Evolutionary conservation across 1,140 invertebrate genomes (phyloP), one percentile per base, ranked within the genome.

Genomic region (Mesaphorura yosii): DNA sequence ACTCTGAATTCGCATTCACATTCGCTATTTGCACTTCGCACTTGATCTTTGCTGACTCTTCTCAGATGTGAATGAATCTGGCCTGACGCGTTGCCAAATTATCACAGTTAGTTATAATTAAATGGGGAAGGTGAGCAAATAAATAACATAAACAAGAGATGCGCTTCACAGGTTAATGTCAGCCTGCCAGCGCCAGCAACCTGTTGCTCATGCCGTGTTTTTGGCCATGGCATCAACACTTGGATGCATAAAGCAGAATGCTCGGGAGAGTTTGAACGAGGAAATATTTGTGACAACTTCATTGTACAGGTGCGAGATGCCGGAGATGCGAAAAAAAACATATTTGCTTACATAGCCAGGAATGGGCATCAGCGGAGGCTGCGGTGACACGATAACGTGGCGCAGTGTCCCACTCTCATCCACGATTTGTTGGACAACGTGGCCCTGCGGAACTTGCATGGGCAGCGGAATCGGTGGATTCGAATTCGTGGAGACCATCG

Each of bases 361-460:
- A 65, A 70, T 68, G 67, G 67, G 68, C 64, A 69, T 74, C 56
- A 78, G 78, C 50, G 78, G 79, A 25, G 68, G 70, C 66, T 84
- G 80, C 47, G 82, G 78, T 12, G 82, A 83, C 50, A 89, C 74
- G 62, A 91, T 82, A 62, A 89, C 86, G 70, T 90, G 87, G 34
- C 84, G 77, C 59, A 92, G 74, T 51, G 84, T 83, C 48, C 85
- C 84, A 68, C 77, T 83, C 69, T 91, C 88, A 70, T 91, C 88
- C 58, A 91, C 79, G 63, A 91, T 86, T 67, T 87, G 87, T 68
- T 87, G 86, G 58, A 91, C 80, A 69, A 91, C 78, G 73, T 83
- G 88, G 66, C 87, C 88, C 34, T 83, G 84, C 26, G 87, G 87
- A 56, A 89, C 84, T 70, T 88, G 84, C 66, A 92, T 85, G 47